A percentile compares a stretch with the other conserved stretches of the same genome.
Conservation (phyloP, 2,797 vertebrate species). For the Anguilla anguilla region DNA sequence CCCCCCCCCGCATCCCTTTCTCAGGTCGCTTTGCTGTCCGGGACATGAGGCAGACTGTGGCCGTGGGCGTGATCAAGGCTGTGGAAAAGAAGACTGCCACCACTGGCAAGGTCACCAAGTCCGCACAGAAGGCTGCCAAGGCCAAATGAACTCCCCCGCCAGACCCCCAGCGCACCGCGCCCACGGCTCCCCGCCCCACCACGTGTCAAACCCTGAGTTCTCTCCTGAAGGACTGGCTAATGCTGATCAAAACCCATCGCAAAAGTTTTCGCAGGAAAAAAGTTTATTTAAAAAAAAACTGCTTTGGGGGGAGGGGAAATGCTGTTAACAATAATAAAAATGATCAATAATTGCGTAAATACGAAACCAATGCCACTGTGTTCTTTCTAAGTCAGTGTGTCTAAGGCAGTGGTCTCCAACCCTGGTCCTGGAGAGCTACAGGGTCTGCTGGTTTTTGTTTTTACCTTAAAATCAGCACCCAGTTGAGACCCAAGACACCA, state of each 20-base stretch:
- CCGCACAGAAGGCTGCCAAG: slow-evolving; percentile 71
- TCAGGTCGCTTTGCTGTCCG: slow-evolving; percentile 74
- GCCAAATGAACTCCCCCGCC: slow-evolving; percentile 69
- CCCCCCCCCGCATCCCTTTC: too few relatives aligned
- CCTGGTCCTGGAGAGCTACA: too few relatives aligned
- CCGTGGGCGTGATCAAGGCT: slow-evolving; percentile 76
- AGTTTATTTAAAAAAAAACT: slow-evolving; percentile 1
- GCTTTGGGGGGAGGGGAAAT: slow-evolving; percentile 33
- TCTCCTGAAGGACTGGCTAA: slow-evolving; percentile 79
- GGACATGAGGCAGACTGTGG: slow-evolving; percentile 81
- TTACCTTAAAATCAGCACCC: too few relatives aligned
- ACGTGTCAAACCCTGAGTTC: slow-evolving; percentile 65
- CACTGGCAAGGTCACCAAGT: slow-evolving; percentile 73
- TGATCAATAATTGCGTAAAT: slow-evolving; percentile 38
- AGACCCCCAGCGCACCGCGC: slow-evolving; percentile 48
- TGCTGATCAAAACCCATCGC: slow-evolving; percentile 78
- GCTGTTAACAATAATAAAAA: slow-evolving; percentile 65
- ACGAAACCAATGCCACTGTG: slow-evolving; percentile 39
- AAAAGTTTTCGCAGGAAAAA: slow-evolving; percentile 77
- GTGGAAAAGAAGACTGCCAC: slow-evolving; percentile 65
- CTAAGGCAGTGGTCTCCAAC: too few relatives aligned
- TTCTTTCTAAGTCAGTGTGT: slow-evolving; percentile 38
- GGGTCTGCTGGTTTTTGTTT: too few relatives aligned
- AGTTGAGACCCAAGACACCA: too few relatives aligned
- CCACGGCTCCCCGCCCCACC: slow-evolving; percentile 50